These are phyloP conservation scores for Hermaeophaga mercurialis DNA, from an alignment of 2,888 invertebrate species.

Conservation along the genomic window DNA sequence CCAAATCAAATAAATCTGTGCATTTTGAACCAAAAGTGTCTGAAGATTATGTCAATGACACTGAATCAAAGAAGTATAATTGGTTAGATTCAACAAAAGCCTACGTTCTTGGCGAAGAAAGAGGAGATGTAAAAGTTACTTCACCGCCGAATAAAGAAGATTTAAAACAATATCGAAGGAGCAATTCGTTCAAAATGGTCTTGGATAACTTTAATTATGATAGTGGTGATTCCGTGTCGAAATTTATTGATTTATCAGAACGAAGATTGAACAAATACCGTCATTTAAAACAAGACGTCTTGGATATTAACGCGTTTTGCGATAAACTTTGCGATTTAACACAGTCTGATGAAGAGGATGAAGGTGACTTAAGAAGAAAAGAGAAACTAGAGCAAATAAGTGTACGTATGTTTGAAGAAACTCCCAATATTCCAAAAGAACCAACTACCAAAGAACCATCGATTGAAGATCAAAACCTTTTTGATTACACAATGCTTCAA, in stretches of 20 bases:
- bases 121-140: neutral
- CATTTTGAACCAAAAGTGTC: neutral
- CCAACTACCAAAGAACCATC: neutral
- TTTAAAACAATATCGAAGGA: neutral
- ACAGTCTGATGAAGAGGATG: constrained; percentile 26
- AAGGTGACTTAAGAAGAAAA: constrained; percentile 3
- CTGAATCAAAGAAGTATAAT: neutral
- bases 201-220: neutral
- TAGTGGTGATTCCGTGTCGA: constrained; percentile 6
- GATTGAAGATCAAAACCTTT: constrained; percentile 23
- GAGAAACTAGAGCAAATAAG: neutral
- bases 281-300: constrained; percentile 30
- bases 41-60: neutral
- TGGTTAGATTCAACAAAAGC: neutral
- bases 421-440: neutral
- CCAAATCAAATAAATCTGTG: neutral
- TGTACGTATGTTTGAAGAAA: neutral
- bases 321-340: constrained; percentile 32
- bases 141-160: neutral
- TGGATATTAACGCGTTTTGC: constrained; percentile 37
- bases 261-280: constrained; percentile 28
- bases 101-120: neutral
- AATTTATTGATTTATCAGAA: constrained; percentile 31
- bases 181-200: neutral
- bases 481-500: constrained; percentile 26